Evolutionary conservation across 2,797 vertebrate genomes (phyloP).

Genomic region (Eutrigla gurnardus): DNA sequence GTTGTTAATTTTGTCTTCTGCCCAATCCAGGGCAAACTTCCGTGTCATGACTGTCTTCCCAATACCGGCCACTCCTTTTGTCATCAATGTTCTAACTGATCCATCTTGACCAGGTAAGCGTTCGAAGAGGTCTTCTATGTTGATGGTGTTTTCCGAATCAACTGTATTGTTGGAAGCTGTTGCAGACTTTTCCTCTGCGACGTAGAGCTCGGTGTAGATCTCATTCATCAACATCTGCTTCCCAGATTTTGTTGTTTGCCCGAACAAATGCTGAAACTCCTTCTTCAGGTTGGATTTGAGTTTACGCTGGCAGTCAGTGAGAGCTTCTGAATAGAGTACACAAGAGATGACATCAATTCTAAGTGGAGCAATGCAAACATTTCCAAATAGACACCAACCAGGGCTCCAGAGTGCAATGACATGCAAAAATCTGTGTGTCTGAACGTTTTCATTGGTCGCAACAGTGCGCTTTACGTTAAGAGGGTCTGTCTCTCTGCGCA

Average conservation of each 20-base stretch:
- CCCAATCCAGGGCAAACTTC: constrained; percentile 20
- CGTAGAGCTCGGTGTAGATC: constrained; percentile 36
- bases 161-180: neutral
- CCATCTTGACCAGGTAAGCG: neutral
- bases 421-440: too few species aligned
- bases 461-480: too few species aligned
- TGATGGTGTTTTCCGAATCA: neutral
- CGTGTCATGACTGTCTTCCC: constrained; percentile 26
- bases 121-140: constrained; percentile 21
- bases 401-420: too few species aligned
- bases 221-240: constrained; percentile 21
- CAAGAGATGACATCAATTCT: neutral
- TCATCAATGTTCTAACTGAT: constrained; percentile 12
- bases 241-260: constrained; percentile 1
- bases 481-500: too few species aligned
- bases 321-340: constrained; percentile 8
- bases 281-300: constrained; percentile 28
- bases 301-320: constrained; percentile 6
- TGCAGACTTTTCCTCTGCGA: constrained; percentile 15
- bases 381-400: neutral
- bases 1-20: constrained; percentile 1
- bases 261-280: constrained; percentile 14
- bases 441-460: too few species aligned
- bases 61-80: constrained; percentile 12
- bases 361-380: neutral